A percentile compares a stretch with the other conserved stretches of the same genome.
phyloP scores from a whole-genome alignment of 2,113 vertebrate species.

The Tretioscincus oriximinensis region DNA sequence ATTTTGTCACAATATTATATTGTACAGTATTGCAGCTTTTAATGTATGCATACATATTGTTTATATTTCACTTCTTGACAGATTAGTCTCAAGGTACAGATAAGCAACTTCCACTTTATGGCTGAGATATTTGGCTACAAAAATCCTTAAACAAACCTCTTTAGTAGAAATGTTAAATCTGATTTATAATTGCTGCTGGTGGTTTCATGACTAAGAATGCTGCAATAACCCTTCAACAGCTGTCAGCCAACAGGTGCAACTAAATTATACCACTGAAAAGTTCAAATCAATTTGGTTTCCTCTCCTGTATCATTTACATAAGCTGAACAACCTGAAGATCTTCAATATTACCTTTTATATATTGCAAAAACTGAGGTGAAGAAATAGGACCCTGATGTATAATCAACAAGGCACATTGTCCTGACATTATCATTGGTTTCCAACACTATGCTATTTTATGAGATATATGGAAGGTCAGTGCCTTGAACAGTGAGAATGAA shows the following conservation, averaged over 20 bases:
- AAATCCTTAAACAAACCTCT: slow-evolving; percentile 27
- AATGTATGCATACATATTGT: neutral
- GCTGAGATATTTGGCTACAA: slow-evolving; percentile 36
- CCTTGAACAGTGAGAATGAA: slow-evolving; percentile 40
- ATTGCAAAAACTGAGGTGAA: slow-evolving; percentile 51
- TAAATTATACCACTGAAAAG: slow-evolving; percentile 13
- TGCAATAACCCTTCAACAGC: slow-evolving; percentile 58
- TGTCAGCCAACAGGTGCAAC: slow-evolving; percentile 58
- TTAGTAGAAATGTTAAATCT: slow-evolving; percentile 46
- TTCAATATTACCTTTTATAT: slow-evolving; percentile 61
- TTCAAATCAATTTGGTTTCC: slow-evolving; percentile 53
- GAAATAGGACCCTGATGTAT: slow-evolving; percentile 26
- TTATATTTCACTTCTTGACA: neutral
- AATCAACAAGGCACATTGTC: slow-evolving; percentile 46
- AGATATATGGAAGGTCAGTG: slow-evolving; percentile 52
- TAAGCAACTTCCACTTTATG: slow-evolving; percentile 27
- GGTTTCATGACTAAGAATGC: slow-evolving; percentile 55
- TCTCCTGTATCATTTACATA: slow-evolving; percentile 35
- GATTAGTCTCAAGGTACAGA: neutral
- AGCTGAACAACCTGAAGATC: slow-evolving; percentile 47
- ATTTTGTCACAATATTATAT: neutral
- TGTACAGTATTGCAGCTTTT: neutral
- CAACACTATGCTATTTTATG: slow-evolving; percentile 37
- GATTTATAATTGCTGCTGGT: slow-evolving; percentile 46
- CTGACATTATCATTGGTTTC: slow-evolving; percentile 37